A percentile compares a stretch with the other conserved stretches of the same genome.
Evolutionary conservation across 2,797 vertebrate species (phyloP).

Genomic region (Poeciliopsis gracilis): DNA sequence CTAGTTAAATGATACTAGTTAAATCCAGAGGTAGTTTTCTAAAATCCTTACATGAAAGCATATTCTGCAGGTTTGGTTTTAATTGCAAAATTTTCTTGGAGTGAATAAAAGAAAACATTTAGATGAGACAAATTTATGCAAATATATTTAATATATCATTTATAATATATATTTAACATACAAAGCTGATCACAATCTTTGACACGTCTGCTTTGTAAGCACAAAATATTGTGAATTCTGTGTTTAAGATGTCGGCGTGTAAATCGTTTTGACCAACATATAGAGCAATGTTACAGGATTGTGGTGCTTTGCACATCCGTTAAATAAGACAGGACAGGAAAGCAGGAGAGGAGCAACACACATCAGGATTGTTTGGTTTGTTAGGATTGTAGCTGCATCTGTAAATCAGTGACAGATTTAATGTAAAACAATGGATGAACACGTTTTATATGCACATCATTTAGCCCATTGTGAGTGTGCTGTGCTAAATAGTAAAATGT

Average conservation of each 20-base stretch:
- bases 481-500: conserved; percentile 40
- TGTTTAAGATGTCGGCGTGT: not conserved
- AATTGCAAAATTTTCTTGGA: not conserved
- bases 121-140: not conserved
- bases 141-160: conserved; percentile 8
- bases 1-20: too few species aligned
- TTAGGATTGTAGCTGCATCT: not conserved
- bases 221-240: conserved; percentile 33
- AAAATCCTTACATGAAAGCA: not conserved
- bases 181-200: conserved; percentile 1
- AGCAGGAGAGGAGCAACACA: conserved; percentile 18
- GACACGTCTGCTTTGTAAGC: not conserved
- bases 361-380: conserved; percentile 9
- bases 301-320: not conserved
- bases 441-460: not conserved
- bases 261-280: conserved; percentile 19
- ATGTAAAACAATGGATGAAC: not conserved
- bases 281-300: conserved; percentile 21
- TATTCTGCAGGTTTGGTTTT: not conserved
- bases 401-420: not conserved
- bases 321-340: conserved; percentile 8
- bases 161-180: conserved; percentile 19
- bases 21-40: not conserved
- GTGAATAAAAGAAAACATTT: not conserved
- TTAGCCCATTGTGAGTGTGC: conserved; percentile 14